Evolutionary conservation across 2,797 vertebrate genomes (phyloP).

Genomic region (Pseudocheirus occidentalis): DNA sequence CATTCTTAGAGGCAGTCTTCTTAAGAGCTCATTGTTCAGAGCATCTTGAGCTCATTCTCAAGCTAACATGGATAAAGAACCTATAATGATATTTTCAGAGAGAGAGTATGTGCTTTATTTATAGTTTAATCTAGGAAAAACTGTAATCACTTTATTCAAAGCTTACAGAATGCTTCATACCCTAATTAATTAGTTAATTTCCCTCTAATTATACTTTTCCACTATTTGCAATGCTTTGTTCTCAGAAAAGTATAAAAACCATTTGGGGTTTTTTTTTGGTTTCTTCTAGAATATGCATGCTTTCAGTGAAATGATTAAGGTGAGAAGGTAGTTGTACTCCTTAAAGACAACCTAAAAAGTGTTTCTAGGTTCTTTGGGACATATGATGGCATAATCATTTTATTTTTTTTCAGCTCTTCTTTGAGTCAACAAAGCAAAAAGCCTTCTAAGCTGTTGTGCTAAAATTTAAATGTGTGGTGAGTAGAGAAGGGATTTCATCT

Average conservation of each 20-base stretch:
- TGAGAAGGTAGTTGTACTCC: background rate
- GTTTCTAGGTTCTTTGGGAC: background rate
- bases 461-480: conserved; percentile 1
- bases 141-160: background rate
- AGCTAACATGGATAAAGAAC: background rate
- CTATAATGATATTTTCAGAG: background rate
- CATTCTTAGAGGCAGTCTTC: background rate
- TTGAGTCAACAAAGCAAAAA: background rate
- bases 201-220: background rate
- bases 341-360: background rate
- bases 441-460: background rate
- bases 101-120: background rate
- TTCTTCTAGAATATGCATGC: background rate
- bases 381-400: background rate
- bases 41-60: background rate
- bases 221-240: background rate
- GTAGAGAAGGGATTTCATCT: background rate
- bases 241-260: background rate
- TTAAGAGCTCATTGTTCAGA: background rate
- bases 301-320: background rate
- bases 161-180: background rate
- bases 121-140: background rate
- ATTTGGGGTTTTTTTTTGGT: background rate
- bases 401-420: background rate
- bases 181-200: background rate